Evolutionary conservation across 2,888 invertebrate genomes (phyloP), one percentile per base, ranked within the genome.

Genomic region (Lasioglossum morio): DNA sequence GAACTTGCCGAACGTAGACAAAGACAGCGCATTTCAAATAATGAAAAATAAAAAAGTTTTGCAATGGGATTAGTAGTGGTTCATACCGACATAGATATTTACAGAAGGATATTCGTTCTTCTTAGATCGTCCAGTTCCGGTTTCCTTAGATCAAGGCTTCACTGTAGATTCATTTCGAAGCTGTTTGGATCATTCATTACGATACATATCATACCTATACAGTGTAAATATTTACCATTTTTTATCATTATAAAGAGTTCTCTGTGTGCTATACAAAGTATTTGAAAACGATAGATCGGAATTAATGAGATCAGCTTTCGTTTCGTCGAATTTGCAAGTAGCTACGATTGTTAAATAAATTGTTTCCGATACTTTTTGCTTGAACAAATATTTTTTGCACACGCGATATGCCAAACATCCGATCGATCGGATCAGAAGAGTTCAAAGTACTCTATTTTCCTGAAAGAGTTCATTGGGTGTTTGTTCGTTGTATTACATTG

Each of bases 211-310:
- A 82, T 74, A 57, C 37, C 14, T 7, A 69, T 66, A n/a, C 16
- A 46, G 46, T 82, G 57, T 82, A 78, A 73, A 72, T 76, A 81
- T 46, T 16, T 81, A 77, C 43, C 37, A 27, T n/a, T 34, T 43
- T 60, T 7, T 40, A 12, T 63, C 48, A 70, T 14, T n/a, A 46
- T 43, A 72, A 72, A 72, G 27, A 43, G 16, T 70, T n/a, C 40
- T 40, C 37, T n/a, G 43, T n/a, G 70, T 40, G 70, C 12, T 40
- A n/a, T 23, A n/a, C 10, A 43, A 43, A 70, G 27, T 70, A 40
- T 10, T n/a, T 37, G 1, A n/a, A 14, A 27, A 43, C n/a, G 43
- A 70, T 70, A n/a, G 70, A n/a, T 1, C 40, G 16, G 14, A 70
- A 43, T 14, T n/a, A 70, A 70, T 23, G 10, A 40, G n/a, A 43